Conservation (phyloP, 2,113 vertebrate genomes). For the Diphyllodes magnificus region DNA sequence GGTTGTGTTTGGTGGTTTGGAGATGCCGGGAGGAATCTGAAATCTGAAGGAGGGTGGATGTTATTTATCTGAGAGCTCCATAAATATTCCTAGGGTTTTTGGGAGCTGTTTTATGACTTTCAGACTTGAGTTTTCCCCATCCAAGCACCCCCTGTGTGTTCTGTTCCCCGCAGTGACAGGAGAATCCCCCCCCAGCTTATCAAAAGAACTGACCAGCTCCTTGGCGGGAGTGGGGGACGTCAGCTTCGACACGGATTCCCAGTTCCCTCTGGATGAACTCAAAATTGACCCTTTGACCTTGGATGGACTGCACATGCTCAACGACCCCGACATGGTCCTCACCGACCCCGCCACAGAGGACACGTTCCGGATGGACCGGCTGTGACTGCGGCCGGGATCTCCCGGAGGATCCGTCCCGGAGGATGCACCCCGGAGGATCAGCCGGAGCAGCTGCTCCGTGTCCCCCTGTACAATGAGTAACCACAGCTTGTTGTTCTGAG, state of each 20-base stretch:
- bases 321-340: conserved; percentile 97
- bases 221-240: conserved; percentile 90
- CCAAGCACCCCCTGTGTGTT: background rate
- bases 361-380: conserved; percentile 97
- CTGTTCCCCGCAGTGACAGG: conserved; percentile 83
- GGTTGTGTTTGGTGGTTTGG: rapidly evolving
- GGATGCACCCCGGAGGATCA: too few relatives aligned
- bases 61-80: rapidly evolving
- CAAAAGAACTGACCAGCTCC: conserved; percentile 94
- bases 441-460: conserved; percentile 53
- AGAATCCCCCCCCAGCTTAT: conserved; percentile 95
- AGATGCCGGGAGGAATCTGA: background rate
- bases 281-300: conserved; percentile 97
- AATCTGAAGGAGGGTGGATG: rapidly evolving
- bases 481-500: conserved; percentile 78
- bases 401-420: background rate
- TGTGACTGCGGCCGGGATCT: conserved; percentile 63
- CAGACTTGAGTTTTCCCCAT: rapidly evolving
- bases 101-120: background rate
- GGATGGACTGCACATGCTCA: conserved; percentile 98
- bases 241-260: conserved; percentile 93
- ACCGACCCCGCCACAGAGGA: conserved; percentile 95
- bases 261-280: conserved; percentile 96
- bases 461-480: conserved; percentile 69
- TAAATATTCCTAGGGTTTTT: rapidly evolving